phyloP scores from a whole-genome alignment of 2,797 vertebrate species.

The Lagodon rhomboides region DNA sequence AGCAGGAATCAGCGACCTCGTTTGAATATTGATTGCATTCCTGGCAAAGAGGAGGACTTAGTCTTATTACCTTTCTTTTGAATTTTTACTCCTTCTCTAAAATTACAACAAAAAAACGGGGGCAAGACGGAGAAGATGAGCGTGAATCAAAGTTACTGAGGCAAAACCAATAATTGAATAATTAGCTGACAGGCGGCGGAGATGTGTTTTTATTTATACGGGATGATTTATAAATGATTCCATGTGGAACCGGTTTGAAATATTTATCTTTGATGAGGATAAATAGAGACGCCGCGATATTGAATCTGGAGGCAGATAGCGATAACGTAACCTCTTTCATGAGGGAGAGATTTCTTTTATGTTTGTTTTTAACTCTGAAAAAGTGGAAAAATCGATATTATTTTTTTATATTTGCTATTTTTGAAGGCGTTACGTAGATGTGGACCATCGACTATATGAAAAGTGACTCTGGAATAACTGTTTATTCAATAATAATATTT shows the following conservation, averaged over 20 bases:
- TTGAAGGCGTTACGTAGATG: too few species aligned
- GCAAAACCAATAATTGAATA: conserved; percentile 5
- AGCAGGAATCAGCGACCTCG: conserved; percentile 55
- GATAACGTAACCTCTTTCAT: background rate
- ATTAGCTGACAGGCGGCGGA: background rate
- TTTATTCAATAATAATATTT: too few species aligned
- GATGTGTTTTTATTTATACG: background rate
- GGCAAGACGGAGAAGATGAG: background rate
- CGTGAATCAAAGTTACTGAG: background rate
- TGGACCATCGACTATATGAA: too few species aligned
- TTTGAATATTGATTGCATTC: conserved; percentile 70
- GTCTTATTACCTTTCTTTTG: conserved; percentile 11
- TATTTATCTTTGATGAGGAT: background rate
- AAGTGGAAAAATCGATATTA: too few species aligned
- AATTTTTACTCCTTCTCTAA: background rate
- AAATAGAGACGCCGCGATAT: background rate
- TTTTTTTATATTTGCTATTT: too few species aligned
- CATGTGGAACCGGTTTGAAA: background rate
- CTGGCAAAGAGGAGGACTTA: conserved; percentile 19
- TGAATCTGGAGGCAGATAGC: background rate
- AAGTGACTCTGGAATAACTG: too few species aligned
- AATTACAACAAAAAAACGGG: background rate
- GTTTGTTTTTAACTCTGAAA: too few species aligned
- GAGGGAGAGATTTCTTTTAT: too few species aligned
- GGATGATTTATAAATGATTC: background rate